Evolutionary conservation across 23 tunicate genomes (phyloP), one percentile per base, ranked within the genome.

Genomic region (Trididemnum clinides): DNA sequence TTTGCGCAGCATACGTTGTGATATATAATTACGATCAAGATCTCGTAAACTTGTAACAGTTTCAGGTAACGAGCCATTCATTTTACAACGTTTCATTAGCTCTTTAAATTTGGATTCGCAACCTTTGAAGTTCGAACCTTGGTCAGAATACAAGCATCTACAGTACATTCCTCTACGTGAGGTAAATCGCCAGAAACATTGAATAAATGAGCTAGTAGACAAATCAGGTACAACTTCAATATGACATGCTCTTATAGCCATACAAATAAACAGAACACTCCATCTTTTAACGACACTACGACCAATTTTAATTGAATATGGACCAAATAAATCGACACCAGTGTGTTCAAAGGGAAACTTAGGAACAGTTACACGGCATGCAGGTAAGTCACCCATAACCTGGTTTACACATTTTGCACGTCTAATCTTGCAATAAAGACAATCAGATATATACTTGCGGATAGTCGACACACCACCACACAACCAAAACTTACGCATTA

Each of bases 51-150:
- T 7, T 28, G 34, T 20, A n/a, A 28, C 25, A n/a, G 20, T 19
- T 4, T 59, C 22, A 59, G 25, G 66, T 3, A 15, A 4, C 5
- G 3, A 25, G 22, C 25, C 25, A n/a, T 25, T 28, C 20, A 59
- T n/a, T 19, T 59, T 28, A 59, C 66, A 59, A 59, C 66, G 66
- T 23, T 38, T 37, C 80, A 73, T 36, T 5, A 73, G 57, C 31
- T 23, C 25, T 73, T 38, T 73, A 7, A 73, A 38, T 28, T 73
- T 57, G 2, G 80, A 5, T 6, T 73, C 80, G 33, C 33, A 23
- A 26, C 80, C 80, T 38, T 36, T 73, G 29, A 73, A 73, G 80
- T 73, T 73, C 2, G 80, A 36, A 2, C 80, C 80, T 37, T 73
- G 80, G 29, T 73, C 80, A 2, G 80, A 73, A 39, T 73, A 73